Evolutionary conservation across 2,888 invertebrate species (phyloP).

Genomic region (Amiota communis): DNA sequence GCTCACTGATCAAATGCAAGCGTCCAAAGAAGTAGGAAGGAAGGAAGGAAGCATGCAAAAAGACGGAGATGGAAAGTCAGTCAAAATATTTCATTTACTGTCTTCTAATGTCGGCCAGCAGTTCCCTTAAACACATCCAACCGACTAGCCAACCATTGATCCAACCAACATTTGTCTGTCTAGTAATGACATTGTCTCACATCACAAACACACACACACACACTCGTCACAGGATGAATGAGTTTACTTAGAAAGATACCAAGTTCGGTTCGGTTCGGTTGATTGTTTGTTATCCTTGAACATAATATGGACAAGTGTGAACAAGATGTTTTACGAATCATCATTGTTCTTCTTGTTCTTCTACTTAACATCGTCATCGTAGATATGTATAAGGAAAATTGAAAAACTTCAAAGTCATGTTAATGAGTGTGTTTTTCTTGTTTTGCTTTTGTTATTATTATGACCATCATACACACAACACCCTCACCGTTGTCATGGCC

Average conservation of each 20-base stretch:
- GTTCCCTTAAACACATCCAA: conserved; percentile 22
- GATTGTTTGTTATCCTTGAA: conserved; percentile 23
- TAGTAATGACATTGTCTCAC: conserved; percentile 22
- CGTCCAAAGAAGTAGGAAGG: too few species aligned
- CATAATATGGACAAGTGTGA: conserved; percentile 66
- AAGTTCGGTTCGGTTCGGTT: neutral
- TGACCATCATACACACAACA: too few species aligned
- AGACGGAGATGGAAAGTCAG: neutral
- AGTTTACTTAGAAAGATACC: neutral
- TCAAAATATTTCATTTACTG: conserved; percentile 18
- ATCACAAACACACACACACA: neutral
- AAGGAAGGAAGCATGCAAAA: too few species aligned
- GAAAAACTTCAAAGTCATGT: conserved; percentile 58
- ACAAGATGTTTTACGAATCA: conserved; percentile 70
- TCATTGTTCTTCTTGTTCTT: conserved; percentile 26
- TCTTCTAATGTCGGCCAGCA: neutral
- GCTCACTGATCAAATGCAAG: conserved; percentile 35
- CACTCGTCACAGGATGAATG: neutral
- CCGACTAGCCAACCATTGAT: neutral
- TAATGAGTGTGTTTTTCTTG: conserved; percentile 8
- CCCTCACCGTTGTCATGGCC: too few species aligned
- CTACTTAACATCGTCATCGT: conserved; percentile 57
- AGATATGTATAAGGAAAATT: neutral
- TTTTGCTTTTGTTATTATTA: too few species aligned
- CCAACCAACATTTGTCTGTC: neutral